Conservation (phyloP, 2,113 vertebrate genomes). For the Ammospiza caudacuta region DNA sequence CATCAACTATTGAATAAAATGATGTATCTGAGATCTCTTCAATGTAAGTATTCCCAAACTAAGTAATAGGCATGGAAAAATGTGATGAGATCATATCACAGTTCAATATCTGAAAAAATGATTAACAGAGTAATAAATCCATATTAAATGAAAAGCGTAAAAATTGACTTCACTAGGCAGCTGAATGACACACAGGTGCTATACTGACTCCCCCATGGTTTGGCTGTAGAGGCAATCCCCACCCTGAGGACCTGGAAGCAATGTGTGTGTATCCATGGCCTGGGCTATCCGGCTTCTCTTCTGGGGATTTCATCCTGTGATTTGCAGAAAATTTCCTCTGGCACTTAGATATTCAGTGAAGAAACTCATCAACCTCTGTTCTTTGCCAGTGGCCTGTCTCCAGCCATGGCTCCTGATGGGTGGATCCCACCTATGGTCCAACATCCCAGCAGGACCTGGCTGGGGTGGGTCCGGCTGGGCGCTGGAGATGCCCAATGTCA, state of each 20-base stretch:
- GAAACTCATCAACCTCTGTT: background rate
- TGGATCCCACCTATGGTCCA: accelerated
- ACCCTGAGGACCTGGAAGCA: accelerated
- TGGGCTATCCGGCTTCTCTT: background rate
- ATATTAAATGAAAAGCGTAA: background rate
- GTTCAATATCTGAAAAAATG: background rate
- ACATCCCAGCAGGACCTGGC: accelerated
- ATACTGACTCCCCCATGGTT: accelerated
- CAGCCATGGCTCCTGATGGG: background rate
- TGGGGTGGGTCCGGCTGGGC: background rate
- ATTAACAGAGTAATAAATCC: background rate
- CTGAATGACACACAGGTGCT: background rate
- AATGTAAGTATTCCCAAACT: background rate
- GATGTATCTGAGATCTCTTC: background rate
- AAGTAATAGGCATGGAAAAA: background rate
- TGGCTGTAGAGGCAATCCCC: background rate
- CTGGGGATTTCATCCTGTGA: background rate
- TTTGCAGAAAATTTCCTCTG: background rate
- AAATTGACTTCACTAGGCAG: background rate
- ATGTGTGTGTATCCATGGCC: accelerated
- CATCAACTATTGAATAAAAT: background rate
- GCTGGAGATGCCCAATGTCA: background rate
- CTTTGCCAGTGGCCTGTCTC: background rate
- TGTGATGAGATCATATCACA: background rate
- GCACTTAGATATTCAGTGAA: background rate